Percentiles rank a stretch among this genome's conserved stretches.
These are phyloP conservation scores for Laterallus jamaicensis DNA, from an alignment of 2,113 vertebrate genomes.

Conservation along the genomic window DNA sequence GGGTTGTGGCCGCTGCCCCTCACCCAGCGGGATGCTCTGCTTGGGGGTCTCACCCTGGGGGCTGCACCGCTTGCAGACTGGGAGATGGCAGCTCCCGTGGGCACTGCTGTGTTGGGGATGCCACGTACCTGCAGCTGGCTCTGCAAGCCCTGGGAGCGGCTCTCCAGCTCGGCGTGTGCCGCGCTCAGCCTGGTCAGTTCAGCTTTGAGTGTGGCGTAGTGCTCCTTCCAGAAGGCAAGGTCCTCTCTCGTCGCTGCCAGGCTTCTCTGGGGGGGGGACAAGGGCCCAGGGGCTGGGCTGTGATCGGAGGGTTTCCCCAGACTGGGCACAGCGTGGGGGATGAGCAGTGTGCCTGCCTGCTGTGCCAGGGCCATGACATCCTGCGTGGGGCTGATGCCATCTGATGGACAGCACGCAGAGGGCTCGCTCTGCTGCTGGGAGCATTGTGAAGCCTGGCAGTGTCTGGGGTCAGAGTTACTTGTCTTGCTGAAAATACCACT, in stretches of 20 bases:
- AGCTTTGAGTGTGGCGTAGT: slow-evolving; percentile 75
- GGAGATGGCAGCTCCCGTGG: rapidly evolving
- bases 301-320: too few species aligned
- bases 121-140: slow-evolving; percentile 83
- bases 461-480: neutral
- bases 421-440: neutral
- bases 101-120: rapidly evolving
- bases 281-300: neutral
- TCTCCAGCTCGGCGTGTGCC: slow-evolving; percentile 73
- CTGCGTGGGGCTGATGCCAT: neutral
- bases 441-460: neutral
- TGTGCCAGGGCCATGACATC: rapidly evolving
- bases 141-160: slow-evolving; percentile 79
- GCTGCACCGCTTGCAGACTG: neutral
- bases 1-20: neutral
- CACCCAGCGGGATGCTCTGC: rapidly evolving
- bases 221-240: slow-evolving; percentile 79
- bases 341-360: neutral
- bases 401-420: neutral
- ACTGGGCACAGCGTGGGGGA: neutral
- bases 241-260: slow-evolving; percentile 75
- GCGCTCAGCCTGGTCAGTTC: slow-evolving; percentile 67
- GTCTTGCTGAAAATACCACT: neutral
- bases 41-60: neutral
- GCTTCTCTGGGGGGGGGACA: slow-evolving; percentile 74